phyloP scores from a whole-genome alignment of 2,113 vertebrate species.

The Zosterops hypoxanthus region DNA sequence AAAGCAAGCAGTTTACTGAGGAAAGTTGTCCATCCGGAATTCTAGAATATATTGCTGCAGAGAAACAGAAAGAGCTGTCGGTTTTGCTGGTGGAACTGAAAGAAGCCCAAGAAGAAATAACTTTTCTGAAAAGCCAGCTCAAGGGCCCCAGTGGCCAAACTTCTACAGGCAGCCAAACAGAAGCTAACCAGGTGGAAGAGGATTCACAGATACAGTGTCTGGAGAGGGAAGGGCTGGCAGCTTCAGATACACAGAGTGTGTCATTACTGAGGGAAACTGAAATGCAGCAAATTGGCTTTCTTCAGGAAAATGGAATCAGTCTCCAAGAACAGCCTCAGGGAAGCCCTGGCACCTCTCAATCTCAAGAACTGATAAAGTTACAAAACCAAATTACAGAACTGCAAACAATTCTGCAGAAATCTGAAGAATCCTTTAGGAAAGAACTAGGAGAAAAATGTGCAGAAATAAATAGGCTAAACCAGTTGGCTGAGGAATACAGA shows the following conservation, averaged over 20 bases:
- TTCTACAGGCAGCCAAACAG: not conserved
- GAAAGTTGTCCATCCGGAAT: not conserved
- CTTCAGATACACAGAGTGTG: not conserved
- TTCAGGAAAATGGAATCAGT: not conserved
- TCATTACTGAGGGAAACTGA: not conserved
- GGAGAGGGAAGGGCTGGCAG: not conserved
- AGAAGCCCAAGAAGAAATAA: conserved; percentile 78
- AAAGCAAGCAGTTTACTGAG: not conserved
- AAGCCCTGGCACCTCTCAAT: not conserved
- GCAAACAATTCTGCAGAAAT: conserved; percentile 43
- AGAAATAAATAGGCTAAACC: conserved; percentile 78
- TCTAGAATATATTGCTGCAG: conserved; percentile 51
- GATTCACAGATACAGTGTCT: not conserved
- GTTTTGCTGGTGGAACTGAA: conserved; percentile 75
- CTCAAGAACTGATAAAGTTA: conserved; percentile 49
- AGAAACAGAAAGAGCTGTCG: conserved; percentile 73
- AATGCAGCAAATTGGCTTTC: not conserved
- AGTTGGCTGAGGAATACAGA: conserved; percentile 73
- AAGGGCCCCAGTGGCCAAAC: not conserved
- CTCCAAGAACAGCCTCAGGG: not conserved
- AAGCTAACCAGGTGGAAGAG: not conserved
- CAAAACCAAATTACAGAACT: conserved; percentile 58
- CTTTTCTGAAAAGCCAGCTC: conserved; percentile 74
- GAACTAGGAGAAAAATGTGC: conserved; percentile 59
- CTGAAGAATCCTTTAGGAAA: conserved; percentile 57